Percentiles rank a stretch among this genome's conserved stretches.
Evolutionary conservation across 2,113 vertebrate species (phyloP).

Genomic region (Antennarius striatus): DNA sequence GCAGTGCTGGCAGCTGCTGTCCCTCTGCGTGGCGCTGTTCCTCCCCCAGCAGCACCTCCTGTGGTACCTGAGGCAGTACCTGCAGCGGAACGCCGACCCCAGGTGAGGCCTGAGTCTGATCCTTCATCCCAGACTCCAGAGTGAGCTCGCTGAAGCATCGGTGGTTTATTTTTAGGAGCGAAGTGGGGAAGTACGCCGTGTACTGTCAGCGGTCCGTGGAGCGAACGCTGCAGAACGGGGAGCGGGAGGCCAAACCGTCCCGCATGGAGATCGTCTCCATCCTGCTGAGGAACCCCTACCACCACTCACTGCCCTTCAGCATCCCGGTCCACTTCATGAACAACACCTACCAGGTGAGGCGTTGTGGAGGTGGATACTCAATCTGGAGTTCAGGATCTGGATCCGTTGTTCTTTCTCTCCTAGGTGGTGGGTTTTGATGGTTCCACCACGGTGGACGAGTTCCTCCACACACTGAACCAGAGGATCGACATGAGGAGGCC

Average conservation of each 20-base stretch:
- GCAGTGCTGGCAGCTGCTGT: conserved; percentile 91
- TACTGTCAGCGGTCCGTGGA: conserved; percentile 90
- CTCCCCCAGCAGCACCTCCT: conserved; percentile 91
- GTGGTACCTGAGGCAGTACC: conserved; percentile 87
- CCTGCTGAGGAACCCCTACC: conserved; percentile 90
- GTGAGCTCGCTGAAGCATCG: too few species aligned
- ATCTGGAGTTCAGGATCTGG: too few species aligned
- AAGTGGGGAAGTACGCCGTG: conserved; percentile 89
- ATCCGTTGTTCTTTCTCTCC: not conserved
- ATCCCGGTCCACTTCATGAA: conserved; percentile 93
- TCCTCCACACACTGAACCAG: conserved; percentile 85
- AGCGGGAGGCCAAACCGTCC: conserved; percentile 88
- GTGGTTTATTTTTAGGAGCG: conserved; percentile 72
- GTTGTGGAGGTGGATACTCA: too few species aligned
- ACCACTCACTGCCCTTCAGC: conserved; percentile 91
- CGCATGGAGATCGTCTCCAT: conserved; percentile 92
- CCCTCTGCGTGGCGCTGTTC: conserved; percentile 88
- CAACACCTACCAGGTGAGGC: conserved; percentile 86
- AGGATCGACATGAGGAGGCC: conserved; percentile 85
- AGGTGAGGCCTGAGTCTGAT: conserved; percentile 66
- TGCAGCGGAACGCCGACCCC: conserved; percentile 85
- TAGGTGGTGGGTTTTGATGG: conserved; percentile 92
- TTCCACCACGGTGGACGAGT: conserved; percentile 88
- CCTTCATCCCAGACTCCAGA: not conserved
- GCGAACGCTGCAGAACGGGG: conserved; percentile 83